Percentiles rank a stretch among this genome's conserved stretches.
Conservation (phyloP, 2,113 vertebrate species). For the Regulus satrapa region DNA sequence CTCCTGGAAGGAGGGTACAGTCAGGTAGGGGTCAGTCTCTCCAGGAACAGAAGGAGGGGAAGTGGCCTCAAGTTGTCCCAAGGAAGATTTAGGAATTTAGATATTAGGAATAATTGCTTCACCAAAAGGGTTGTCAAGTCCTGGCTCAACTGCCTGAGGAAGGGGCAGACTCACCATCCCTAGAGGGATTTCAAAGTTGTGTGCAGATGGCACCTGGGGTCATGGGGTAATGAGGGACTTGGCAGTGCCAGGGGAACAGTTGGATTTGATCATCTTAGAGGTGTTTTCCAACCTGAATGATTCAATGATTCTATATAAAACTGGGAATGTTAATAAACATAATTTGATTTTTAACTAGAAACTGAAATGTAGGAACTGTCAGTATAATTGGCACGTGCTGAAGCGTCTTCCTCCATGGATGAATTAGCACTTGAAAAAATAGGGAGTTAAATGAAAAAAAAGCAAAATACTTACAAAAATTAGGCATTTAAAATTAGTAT, state of each 20-base stretch:
- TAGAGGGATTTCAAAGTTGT: not conserved
- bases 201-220: not conserved
- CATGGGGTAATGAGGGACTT: not conserved
- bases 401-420: not conserved
- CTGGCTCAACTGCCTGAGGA: not conserved
- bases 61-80: not conserved
- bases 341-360: not conserved
- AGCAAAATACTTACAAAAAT: not conserved
- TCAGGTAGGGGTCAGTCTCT: rapidly evolving
- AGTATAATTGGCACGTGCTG: not conserved
- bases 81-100: not conserved
- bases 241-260: not conserved
- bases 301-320: not conserved
- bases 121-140: not conserved
- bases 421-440: not conserved
- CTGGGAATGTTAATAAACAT: not conserved
- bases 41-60: not conserved
- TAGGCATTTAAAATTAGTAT: not conserved
- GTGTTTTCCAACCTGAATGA: not conserved
- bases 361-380: not conserved
- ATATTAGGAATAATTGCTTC: not conserved
- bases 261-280: not conserved
- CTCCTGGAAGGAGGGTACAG: not conserved
- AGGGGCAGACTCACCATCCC: not conserved
- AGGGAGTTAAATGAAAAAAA: not conserved